Conservation (phyloP, 2,888 invertebrate genomes). For the Sepiola atlantica region DNA sequence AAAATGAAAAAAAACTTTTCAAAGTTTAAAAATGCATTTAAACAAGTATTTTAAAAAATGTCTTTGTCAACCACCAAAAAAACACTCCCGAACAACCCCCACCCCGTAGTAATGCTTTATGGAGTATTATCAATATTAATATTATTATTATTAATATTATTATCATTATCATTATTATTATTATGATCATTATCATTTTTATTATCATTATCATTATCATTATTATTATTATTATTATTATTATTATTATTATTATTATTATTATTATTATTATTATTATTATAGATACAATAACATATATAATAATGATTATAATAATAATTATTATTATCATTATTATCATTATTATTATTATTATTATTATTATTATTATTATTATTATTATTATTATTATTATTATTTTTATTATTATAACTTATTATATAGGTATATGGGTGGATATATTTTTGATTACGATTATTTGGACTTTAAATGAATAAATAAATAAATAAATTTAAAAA, state of each 20-base stretch:
- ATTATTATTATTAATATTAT: background rate
- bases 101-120: background rate
- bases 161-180: background rate
- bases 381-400: background rate
- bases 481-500: background rate
- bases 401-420: background rate
- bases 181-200: background rate
- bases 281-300: background rate
- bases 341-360: conserved; percentile 32
- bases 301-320: background rate
- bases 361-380: background rate
- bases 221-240: too few species aligned
- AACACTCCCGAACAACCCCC: background rate
- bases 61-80: background rate
- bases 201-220: conserved; percentile 1
- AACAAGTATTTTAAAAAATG: background rate
- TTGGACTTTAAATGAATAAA: background rate
- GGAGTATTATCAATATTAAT: background rate
- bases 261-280: conserved; percentile 3
- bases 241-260: conserved; percentile 14
- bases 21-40: too few species aligned
- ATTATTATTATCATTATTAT: background rate
- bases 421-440: background rate
- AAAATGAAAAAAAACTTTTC: background rate
- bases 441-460: background rate